Base-by-base conservation (phyloP, 2,797 vertebrate species). In the Rhynchonycteris naso region DNA sequence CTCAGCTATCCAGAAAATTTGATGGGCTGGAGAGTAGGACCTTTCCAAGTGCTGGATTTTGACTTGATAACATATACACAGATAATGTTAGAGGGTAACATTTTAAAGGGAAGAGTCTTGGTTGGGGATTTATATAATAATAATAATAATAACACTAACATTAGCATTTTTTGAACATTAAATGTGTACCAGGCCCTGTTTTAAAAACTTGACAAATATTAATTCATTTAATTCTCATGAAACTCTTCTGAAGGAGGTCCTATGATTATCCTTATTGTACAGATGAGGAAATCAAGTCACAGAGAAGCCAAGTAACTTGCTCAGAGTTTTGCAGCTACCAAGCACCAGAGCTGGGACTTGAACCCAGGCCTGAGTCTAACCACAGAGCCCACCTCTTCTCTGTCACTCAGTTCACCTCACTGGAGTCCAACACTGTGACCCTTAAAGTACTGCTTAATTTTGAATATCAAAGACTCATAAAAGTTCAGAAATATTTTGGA, bases 41-140 rank as follows among this genome's bases (percentile, higher is more conserved):
- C 65, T 84, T 84, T 94, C n/a, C 59, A 81, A 85, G 22, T 50
- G 26, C 43, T 79, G 30, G 63, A 79, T 82, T 95, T 92, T 76
- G 28, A 19, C 63, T 26, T 81, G 75, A 54, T 84, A 74, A 71
- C 47, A 81, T 28, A 93, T 50, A 72, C 91, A 87, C 66, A 71
- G 47, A 56, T 13, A 22, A 58, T 72, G 18, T 28, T 66, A 50
- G 56, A n/a, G 75, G 35, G 38, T 84, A 75, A 75, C 4, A 66
- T 75, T 94, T 88, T 75, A 59, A 90, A 82, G 30, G 76, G 59
- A 59, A 61, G 54, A 52, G 79, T 80, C 8, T 61, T 89, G 22
- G 3, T 58, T 38, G 43, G 76, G 22, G 35, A 56, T 86, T 69
- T 93, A 69, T 38, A 66, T 18, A 24, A n/a, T 47, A 38, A 28